These are phyloP conservation scores for Ormia ochracea DNA, from an alignment of 2,888 invertebrate species.

Conservation along the genomic window DNA sequence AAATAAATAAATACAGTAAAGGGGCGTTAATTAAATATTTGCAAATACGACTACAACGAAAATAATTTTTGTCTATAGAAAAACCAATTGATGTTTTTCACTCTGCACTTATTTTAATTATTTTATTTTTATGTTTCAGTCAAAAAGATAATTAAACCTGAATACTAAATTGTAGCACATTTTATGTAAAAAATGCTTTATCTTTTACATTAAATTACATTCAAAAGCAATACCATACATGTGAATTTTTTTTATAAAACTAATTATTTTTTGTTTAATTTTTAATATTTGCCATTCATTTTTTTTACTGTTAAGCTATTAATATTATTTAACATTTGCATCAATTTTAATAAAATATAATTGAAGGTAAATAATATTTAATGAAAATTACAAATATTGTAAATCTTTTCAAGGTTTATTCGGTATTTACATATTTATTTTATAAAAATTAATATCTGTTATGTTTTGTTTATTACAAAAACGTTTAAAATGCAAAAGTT, in stretches of 20 bases:
- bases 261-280: background rate
- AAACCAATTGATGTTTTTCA: background rate
- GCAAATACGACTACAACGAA: too few species aligned
- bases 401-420: background rate
- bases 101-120: constrained; percentile 4
- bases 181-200: background rate
- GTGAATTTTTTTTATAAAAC: background rate
- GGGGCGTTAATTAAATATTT: constrained; percentile 39
- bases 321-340: background rate
- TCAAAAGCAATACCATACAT: background rate
- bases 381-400: constrained; percentile 36
- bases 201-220: background rate
- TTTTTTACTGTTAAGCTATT: background rate
- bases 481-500: too few species aligned
- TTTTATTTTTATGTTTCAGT: constrained; percentile 21
- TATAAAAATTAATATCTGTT: background rate
- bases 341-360: constrained; percentile 4
- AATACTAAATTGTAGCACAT: background rate
- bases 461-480: background rate
- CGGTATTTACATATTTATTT: background rate
- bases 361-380: constrained; percentile 48
- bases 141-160: constrained; percentile 41
- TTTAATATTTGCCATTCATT: background rate
- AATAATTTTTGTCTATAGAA: background rate
- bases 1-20: constrained; percentile 33